These are phyloP conservation scores for Calidris pygmaea DNA, from an alignment of 2,113 vertebrate species.

Conservation along the genomic window DNA sequence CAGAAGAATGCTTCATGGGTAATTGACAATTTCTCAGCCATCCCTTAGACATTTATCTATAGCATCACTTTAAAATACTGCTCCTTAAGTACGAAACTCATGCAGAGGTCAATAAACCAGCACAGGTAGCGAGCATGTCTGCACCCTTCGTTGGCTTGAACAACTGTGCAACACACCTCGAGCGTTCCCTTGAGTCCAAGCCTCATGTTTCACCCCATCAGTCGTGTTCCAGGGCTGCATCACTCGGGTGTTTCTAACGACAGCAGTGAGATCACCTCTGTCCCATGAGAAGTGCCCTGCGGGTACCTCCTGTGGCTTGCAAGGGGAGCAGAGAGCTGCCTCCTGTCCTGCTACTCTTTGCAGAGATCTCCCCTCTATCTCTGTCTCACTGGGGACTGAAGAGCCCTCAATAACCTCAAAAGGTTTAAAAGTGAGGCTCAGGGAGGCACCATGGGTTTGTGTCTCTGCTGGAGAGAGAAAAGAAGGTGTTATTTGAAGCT, in stretches of 20 bases:
- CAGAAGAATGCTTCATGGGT: rapidly evolving
- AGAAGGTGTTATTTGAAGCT: background rate
- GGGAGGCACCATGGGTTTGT: background rate
- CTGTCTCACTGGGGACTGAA: background rate
- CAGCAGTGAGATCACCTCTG: background rate
- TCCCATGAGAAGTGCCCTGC: background rate
- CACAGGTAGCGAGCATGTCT: background rate
- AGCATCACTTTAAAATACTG: background rate
- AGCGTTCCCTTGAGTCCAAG: rapidly evolving
- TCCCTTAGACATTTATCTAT: too few species aligned
- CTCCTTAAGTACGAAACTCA: background rate
- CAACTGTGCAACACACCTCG: background rate
- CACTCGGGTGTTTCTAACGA: background rate
- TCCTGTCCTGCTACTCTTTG: background rate
- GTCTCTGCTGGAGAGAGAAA: background rate
- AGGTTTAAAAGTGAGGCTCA: background rate
- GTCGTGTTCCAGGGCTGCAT: background rate
- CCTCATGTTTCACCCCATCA: background rate
- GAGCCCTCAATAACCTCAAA: background rate
- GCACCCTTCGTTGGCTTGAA: background rate
- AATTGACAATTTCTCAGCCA: background rate
- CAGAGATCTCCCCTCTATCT: background rate
- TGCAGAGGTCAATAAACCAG: background rate
- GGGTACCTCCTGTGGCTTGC: background rate
- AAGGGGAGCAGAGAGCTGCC: background rate